Evolutionary conservation across 2,113 vertebrate genomes (phyloP).

Genomic region (Clarias magur): DNA sequence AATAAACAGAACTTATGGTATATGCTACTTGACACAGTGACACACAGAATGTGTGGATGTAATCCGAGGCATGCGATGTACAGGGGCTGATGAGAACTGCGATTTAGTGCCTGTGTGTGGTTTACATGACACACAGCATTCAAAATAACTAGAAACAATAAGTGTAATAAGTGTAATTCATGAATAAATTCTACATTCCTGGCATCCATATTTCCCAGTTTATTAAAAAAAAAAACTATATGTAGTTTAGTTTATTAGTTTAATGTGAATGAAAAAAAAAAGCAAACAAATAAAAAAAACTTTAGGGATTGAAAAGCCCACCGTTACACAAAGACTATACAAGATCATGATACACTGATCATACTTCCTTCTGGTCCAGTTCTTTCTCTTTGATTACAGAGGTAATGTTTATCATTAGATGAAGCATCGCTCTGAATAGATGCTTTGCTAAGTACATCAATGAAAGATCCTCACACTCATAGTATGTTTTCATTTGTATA

Average conservation of each 20-base stretch:
- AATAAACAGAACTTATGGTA: too few species aligned
- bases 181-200: not conserved
- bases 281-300: not conserved
- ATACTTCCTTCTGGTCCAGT: not conserved
- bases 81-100: too few species aligned
- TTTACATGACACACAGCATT: not conserved
- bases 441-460: not conserved
- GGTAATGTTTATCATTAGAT: not conserved
- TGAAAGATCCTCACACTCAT: not conserved
- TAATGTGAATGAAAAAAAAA: not conserved
- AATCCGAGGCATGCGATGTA: too few species aligned
- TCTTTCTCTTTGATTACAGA: not conserved
- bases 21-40: too few species aligned
- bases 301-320: not conserved
- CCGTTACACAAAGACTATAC: not conserved
- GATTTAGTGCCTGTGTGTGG: too few species aligned
- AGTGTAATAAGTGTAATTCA: not conserved
- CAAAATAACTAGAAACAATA: not conserved
- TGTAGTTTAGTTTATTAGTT: not conserved
- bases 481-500: not conserved
- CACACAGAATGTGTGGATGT: too few species aligned
- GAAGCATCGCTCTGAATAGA: not conserved
- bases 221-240: too few species aligned
- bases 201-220: too few species aligned
- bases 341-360: not conserved